Evolutionary conservation across 2,113 vertebrate species (phyloP).

Genomic region (Neotoma lepida): DNA sequence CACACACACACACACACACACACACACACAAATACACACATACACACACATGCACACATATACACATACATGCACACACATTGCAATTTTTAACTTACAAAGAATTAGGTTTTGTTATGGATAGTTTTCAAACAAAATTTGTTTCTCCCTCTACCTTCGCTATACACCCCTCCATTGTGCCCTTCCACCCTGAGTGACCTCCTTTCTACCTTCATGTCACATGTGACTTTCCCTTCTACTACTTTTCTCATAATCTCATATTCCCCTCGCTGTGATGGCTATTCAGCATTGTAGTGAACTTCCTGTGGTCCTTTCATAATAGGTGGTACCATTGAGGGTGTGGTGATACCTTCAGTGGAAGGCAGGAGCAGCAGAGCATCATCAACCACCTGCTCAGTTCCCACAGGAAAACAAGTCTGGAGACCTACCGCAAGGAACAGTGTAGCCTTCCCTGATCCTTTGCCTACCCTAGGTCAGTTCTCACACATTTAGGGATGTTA

Average conservation of each 20-base stretch:
- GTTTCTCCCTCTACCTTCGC: neutral
- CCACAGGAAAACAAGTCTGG: neutral
- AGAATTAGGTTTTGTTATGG: neutral
- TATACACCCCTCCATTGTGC: neutral
- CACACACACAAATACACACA: neutral
- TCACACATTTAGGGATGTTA: neutral
- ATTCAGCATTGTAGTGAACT: neutral
- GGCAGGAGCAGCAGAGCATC: neutral
- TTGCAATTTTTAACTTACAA: neutral
- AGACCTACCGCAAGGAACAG: neutral
- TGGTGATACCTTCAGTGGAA: neutral
- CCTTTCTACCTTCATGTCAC: neutral
- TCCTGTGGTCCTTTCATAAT: neutral
- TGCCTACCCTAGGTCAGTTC: neutral
- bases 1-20: neutral
- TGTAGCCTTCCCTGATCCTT: neutral
- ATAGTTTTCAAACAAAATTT: neutral
- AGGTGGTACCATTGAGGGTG: neutral
- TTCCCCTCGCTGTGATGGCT: neutral
- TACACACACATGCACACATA: neutral
- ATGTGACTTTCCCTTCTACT: neutral
- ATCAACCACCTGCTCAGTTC: neutral
- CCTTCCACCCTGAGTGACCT: neutral
- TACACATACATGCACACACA: neutral
- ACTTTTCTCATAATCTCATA: neutral